Evolutionary conservation across 2,888 invertebrate genomes (phyloP).

Genomic region (Hirtodrosophila duncani): DNA sequence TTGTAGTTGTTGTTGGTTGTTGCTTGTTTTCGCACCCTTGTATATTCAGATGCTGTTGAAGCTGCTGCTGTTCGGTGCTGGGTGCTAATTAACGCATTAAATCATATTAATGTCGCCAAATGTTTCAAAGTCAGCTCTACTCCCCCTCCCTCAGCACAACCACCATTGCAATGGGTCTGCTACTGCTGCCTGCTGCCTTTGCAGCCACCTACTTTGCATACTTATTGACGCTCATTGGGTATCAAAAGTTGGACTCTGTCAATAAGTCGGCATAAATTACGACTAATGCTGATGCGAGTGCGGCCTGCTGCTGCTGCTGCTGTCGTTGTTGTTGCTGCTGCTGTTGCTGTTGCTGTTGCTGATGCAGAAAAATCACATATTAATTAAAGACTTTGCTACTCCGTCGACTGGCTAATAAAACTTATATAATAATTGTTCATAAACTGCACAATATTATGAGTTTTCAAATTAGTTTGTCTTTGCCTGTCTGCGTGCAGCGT

Average conservation of each 20-base stretch:
- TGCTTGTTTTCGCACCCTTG: slow-evolving; percentile 44
- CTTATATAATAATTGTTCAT: slow-evolving; percentile 78
- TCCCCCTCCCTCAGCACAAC: background rate
- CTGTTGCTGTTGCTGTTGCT: slow-evolving; percentile 11
- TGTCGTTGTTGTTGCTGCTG: slow-evolving; percentile 20
- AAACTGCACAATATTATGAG: slow-evolving; percentile 76
- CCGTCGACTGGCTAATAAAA: slow-evolving; percentile 69
- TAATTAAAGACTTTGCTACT: no score
- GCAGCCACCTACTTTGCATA: slow-evolving; percentile 48
- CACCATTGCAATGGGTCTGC: no score
- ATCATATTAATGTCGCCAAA: slow-evolving; percentile 77
- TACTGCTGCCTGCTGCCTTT: background rate
- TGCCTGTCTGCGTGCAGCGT: slow-evolving; percentile 20
- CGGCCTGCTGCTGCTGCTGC: slow-evolving; percentile 1
- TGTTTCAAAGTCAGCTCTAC: slow-evolving; percentile 65
- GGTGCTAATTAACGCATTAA: slow-evolving; percentile 77
- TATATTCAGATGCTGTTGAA: slow-evolving; percentile 32
- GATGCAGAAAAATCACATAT: no score
- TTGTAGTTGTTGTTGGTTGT: slow-evolving; percentile 21
- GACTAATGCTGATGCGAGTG: slow-evolving; percentile 40
- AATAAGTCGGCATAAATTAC: slow-evolving; percentile 67
- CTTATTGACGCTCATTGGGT: slow-evolving; percentile 31
- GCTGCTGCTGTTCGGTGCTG: slow-evolving; percentile 32
- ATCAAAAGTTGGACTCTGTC: slow-evolving; percentile 28
- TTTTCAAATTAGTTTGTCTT: slow-evolving; percentile 74